Percentiles rank a stretch among this genome's conserved stretches.
Evolutionary conservation across 2,113 vertebrate genomes (phyloP).

Genomic region (Ancistrus triradiatus): DNA sequence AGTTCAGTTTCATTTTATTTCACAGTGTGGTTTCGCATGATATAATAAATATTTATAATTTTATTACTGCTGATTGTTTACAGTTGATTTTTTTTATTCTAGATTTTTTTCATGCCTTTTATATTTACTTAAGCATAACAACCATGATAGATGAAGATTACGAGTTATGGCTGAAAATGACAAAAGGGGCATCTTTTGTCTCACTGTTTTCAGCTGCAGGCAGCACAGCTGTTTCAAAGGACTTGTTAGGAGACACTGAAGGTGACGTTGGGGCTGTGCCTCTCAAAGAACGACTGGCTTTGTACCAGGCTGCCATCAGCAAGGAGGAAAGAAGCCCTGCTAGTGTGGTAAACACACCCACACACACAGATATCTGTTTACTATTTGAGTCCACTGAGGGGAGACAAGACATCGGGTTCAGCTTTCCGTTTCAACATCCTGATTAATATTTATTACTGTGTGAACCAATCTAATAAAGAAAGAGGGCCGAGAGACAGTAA

Average conservation of each 20-base stretch:
- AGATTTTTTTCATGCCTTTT: no score
- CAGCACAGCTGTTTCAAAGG: slow-evolving; percentile 49
- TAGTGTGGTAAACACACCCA: slow-evolving; percentile 65
- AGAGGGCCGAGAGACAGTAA: neutral
- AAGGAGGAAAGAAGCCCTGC: slow-evolving; percentile 63
- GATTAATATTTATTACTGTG: slow-evolving; percentile 34
- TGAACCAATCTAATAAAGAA: neutral
- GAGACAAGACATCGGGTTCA: neutral
- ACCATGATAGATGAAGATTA: no score
- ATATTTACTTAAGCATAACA: no score
- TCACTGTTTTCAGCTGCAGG: slow-evolving; percentile 62
- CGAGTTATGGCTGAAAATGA: neutral
- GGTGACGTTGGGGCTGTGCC: slow-evolving; percentile 71
- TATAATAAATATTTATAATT: no score
- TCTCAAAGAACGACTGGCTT: slow-evolving; percentile 85
- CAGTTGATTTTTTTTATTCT: no score
- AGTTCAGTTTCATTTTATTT: no score
- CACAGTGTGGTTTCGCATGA: no score
- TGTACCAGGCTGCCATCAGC: slow-evolving; percentile 86
- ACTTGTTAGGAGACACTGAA: slow-evolving; percentile 50
- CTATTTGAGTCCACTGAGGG: neutral
- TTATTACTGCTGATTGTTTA: no score
- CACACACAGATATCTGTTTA: slow-evolving; percentile 7
- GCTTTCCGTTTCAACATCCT: slow-evolving; percentile 15
- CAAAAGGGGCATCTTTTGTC: neutral